A percentile compares a stretch with the other conserved stretches of the same genome.
Conservation (phyloP, 1,140 invertebrate species). For the Drosophila nigromelanica region DNA sequence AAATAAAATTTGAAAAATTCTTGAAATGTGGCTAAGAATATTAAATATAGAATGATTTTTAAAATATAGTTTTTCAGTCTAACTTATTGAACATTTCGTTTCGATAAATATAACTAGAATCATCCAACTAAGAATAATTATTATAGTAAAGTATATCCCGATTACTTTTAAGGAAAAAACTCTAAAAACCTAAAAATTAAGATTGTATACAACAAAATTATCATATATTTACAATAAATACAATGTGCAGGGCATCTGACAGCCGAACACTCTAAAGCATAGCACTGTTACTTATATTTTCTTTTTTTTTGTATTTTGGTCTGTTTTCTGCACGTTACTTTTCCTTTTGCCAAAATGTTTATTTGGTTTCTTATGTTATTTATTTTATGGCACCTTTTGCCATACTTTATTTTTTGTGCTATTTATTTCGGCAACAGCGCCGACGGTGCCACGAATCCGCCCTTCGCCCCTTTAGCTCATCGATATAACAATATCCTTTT, state of each 20-base stretch:
- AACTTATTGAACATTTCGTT: too few relatives aligned
- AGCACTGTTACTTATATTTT: not conserved
- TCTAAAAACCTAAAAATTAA: too few relatives aligned
- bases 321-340: slow-evolving; percentile 21
- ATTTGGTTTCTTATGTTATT: slow-evolving; percentile 81
- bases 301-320: slow-evolving; percentile 34
- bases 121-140: too few relatives aligned
- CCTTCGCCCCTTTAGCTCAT: slow-evolving; percentile 51
- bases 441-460: slow-evolving; percentile 21
- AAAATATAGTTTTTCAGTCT: too few relatives aligned
- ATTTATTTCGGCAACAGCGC: slow-evolving; percentile 43
- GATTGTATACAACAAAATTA: too few relatives aligned
- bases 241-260: not conserved
- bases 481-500: slow-evolving; percentile 83
- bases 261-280: not conserved
- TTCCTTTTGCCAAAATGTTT: slow-evolving; percentile 76
- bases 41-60: too few relatives aligned
- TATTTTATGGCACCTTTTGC: slow-evolving; percentile 82
- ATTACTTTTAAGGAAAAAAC: too few relatives aligned
- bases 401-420: slow-evolving; percentile 77
- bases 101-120: too few relatives aligned
- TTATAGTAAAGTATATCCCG: too few relatives aligned
- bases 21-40: too few relatives aligned
- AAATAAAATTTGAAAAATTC: too few relatives aligned
- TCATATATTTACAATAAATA: not conserved